Base-by-base conservation (phyloP, 1,140 invertebrate genomes). In the Trichoplusia ni region DNA sequence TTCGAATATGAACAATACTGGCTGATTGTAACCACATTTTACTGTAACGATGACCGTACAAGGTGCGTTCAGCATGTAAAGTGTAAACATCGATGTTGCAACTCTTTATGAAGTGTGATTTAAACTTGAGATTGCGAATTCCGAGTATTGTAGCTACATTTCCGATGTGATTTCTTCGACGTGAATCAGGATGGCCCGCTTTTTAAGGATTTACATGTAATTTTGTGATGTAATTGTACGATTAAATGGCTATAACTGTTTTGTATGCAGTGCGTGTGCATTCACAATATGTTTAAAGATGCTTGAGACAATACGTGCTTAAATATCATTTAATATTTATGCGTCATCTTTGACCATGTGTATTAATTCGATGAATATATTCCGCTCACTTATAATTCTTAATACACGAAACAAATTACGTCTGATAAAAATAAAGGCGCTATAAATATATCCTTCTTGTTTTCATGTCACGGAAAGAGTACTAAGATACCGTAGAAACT, bases 121-220 rank as follows among this genome's bases (percentile, higher is more conserved):
- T 69, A 62, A 68, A 25, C 19, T 27, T 60, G 11, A 53, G 70
- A 66, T 71, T 73, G 60, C 53, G 35, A 56, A 59, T 73, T 69
- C 61, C 44, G 53, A 11, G 69, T 69, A 71, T 60, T 67, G 38
- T 69, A 53, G 27, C 35, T 31, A 38, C 14, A 23, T 53, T 69
- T 69, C 64, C 35, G 25, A 46, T 51, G 42, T 14, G 35, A 51
- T 44, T 33, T 58, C 59, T 46, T 56, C 27, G 44, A 56, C 61
- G 59, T 69, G 71, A 64, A 69, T 75, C 72, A 66, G 47, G 65
- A 67, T 75, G 72, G 31, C 69, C 64, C 53, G 60, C 33, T 68
- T 75, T 71, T 66, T 11, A 40, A 62, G 40, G 44, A 64, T 42
- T 51, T 56, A 67, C 54, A 44, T 46, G 54, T 67, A 60, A 66